Base-by-base conservation (phyloP, 2,113 vertebrate species). In the Sinocyclocheilus maitianheensis region DNA sequence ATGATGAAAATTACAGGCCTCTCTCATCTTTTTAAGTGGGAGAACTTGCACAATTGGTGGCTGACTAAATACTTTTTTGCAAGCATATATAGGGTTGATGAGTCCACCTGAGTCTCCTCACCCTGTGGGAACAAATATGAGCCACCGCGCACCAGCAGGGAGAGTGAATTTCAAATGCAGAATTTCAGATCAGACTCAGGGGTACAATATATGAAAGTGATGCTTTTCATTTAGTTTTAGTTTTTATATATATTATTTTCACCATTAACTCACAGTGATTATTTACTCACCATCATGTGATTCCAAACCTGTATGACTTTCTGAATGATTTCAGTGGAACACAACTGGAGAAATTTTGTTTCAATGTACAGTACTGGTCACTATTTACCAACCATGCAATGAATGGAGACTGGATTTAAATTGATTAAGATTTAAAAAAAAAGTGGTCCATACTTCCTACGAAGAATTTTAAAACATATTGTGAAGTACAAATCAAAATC, bases 51-150 rank as follows among this genome's bases (percentile, higher is more conserved):
- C n/a, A n/a, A n/a, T n/a, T n/a, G n/a, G n/a, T n/a, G n/a, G n/a
- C n/a, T n/a, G n/a, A n/a, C n/a, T n/a, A n/a, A n/a, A n/a, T n/a
- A n/a, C n/a, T n/a, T n/a, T n/a, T n/a, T n/a, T n/a, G n/a, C n/a
- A n/a, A n/a, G 81, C 80, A 81, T 77, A 77, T 80, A 89, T 82
- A 84, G 77, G 60, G 87, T 84, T 85, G 87, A 88, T 89, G 63
- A 88, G 85, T 75, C 80, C 87, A 86, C 85, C 83, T 82, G 84
- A 81, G 74, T 87, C 86, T 89, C 69, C 74, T 87, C 78, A 51
- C 87, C 84, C 77, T 69, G 86, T 86, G 88, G 86, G 85, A 88
- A 86, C 88, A 89, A 86, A 88, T 76, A 84, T 67, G 80, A 86
- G 67, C 81, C 5, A 22, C 2, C 10, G 22, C 22, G 16, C 67